Percentiles rank a stretch among this genome's conserved stretches.
phyloP scores from a whole-genome alignment of 2,888 invertebrate species.

The Euplexia lucipara region DNA sequence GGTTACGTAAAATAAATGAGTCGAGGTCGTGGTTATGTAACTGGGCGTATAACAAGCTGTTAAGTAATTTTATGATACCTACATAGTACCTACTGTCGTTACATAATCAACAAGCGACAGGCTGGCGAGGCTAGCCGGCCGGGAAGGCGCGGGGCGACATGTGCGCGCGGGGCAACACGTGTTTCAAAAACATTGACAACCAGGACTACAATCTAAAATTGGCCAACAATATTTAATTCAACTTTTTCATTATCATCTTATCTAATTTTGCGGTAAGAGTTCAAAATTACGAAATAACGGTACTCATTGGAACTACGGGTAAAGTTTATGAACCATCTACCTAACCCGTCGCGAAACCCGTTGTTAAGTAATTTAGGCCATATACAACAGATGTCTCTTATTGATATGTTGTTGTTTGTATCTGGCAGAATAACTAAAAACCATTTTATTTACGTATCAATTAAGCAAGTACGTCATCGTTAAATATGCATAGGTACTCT shows the following conservation, averaged over 20 bases:
- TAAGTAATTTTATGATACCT: constrained; percentile 66
- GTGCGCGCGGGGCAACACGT: constrained; percentile 53
- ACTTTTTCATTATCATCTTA: background rate
- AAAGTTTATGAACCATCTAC: constrained; percentile 11
- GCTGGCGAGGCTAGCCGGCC: constrained; percentile 54
- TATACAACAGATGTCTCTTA: constrained; percentile 54
- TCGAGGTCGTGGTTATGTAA: constrained; percentile 64
- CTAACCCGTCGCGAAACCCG: constrained; percentile 7
- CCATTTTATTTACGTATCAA: background rate
- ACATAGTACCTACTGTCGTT: constrained; percentile 59
- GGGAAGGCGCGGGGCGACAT: constrained; percentile 48
- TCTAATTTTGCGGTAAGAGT: background rate
- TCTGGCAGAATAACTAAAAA: background rate
- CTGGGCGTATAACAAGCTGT: constrained; percentile 58
- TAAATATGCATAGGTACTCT: too few relatives aligned
- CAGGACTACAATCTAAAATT: background rate
- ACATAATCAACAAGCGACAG: constrained; percentile 61
- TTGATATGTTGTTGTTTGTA: constrained; percentile 2
- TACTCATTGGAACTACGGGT: background rate
- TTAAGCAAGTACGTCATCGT: background rate
- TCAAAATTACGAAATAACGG: constrained; percentile 23
- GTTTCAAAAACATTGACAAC: constrained; percentile 30
- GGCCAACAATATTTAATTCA: background rate
- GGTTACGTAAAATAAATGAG: constrained; percentile 63
- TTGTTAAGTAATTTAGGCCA: constrained; percentile 20